phyloP scores from a whole-genome alignment of 1,140 invertebrate genomes.

The Rhynchophorus ferrugineus region DNA sequence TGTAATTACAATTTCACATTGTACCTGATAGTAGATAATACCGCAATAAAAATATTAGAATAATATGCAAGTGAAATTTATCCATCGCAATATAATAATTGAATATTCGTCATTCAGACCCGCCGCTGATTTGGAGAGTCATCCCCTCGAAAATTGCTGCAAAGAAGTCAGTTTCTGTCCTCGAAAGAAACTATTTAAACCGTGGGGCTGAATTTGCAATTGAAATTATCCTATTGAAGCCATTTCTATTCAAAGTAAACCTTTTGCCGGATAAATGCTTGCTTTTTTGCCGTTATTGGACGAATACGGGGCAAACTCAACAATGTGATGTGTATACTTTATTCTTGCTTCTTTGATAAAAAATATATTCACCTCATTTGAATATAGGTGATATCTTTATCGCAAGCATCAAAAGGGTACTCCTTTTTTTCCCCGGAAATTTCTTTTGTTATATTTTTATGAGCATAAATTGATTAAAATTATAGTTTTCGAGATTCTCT shows the following conservation, averaged over 20 bases:
- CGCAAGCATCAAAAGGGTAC: neutral
- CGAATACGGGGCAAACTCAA: conserved; percentile 9
- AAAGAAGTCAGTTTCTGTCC: conserved; percentile 16
- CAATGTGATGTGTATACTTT: conserved; percentile 9
- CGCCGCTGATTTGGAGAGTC: conserved; percentile 4
- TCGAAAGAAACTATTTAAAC: conserved; percentile 11
- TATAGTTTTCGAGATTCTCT: too few species aligned
- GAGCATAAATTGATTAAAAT: too few species aligned
- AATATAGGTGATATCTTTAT: neutral
- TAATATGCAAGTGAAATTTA: too few species aligned
- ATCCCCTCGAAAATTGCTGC: conserved; percentile 15
- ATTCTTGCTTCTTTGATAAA: neutral
- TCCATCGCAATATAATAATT: too few species aligned
- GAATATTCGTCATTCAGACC: too few species aligned
- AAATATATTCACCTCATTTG: neutral
- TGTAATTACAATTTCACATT: too few species aligned
- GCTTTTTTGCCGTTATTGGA: conserved; percentile 15
- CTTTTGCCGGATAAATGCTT: conserved; percentile 14
- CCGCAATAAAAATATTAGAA: too few species aligned
- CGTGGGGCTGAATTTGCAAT: conserved; percentile 14
- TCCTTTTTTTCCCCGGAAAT: neutral
- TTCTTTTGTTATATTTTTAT: too few species aligned
- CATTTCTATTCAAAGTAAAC: conserved; percentile 20
- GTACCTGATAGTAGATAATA: too few species aligned
- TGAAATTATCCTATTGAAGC: conserved; percentile 20